Evolutionary conservation across 2,797 vertebrate species (phyloP).

Genomic region (Aeoliscus strigatus): DNA sequence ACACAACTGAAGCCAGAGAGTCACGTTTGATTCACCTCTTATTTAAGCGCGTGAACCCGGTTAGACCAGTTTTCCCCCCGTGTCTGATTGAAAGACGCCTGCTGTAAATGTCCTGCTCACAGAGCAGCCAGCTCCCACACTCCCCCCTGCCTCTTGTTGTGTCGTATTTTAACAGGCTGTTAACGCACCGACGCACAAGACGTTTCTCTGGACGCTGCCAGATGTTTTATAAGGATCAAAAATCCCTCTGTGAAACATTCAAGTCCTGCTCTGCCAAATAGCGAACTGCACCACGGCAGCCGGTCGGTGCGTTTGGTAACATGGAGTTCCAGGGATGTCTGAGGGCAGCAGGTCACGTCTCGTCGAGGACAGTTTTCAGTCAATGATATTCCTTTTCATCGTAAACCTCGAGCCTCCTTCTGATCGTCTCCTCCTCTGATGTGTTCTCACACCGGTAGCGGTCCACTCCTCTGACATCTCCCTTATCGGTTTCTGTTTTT

Average conservation of each 20-base stretch:
- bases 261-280: slow-evolving; percentile 23
- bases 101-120: slow-evolving; percentile 2
- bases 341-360: slow-evolving; percentile 11
- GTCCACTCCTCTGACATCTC: too few relatives aligned
- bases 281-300: slow-evolving; percentile 15
- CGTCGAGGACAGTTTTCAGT: slow-evolving; percentile 3
- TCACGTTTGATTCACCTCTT: too few relatives aligned
- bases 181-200: slow-evolving; percentile 36
- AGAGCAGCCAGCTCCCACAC: slow-evolving; percentile 5
- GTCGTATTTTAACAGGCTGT: slow-evolving; percentile 40
- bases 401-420: too few relatives aligned
- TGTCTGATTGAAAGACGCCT: background rate
- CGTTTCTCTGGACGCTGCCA: slow-evolving; percentile 31
- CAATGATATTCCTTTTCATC: too few relatives aligned
- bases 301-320: slow-evolving; percentile 11
- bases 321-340: slow-evolving; percentile 22
- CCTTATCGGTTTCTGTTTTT: slow-evolving; percentile 1
- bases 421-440: too few relatives aligned
- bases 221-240: slow-evolving; percentile 36
- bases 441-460: too few relatives aligned
- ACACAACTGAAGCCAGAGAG: too few relatives aligned
- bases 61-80: too few relatives aligned
- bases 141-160: slow-evolving; percentile 1
- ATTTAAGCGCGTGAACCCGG: background rate
- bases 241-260: slow-evolving; percentile 28